A percentile compares a stretch with the other conserved stretches of the same genome.
Conservation (phyloP, 2,888 invertebrate genomes). For the Polydrusus tereticollis region DNA sequence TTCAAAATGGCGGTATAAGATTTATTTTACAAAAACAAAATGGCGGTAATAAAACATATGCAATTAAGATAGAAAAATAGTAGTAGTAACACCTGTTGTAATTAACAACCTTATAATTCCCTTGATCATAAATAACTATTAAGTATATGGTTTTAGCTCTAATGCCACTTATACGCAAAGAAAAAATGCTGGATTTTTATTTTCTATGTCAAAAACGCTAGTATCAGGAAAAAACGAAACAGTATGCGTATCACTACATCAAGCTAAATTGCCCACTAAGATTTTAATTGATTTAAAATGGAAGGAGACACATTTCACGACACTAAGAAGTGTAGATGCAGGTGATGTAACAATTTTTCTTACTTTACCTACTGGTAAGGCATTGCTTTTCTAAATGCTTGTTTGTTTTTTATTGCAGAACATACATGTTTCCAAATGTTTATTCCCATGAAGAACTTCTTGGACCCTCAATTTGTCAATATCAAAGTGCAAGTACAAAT, state of each 20-base stretch:
- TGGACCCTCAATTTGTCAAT: conserved; percentile 59
- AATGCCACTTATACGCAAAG: not conserved
- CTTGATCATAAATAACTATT: no score
- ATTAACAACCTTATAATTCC: no score
- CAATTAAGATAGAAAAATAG: no score
- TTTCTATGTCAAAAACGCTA: conserved; percentile 62
- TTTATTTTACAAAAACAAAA: no score
- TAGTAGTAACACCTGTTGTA: no score
- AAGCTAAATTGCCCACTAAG: conserved; percentile 56
- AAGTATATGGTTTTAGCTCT: conserved; percentile 9
- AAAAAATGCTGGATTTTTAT: conserved; percentile 57
- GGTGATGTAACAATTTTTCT: conserved; percentile 54
- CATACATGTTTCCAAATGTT: conserved; percentile 62
- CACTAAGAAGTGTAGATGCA: conserved; percentile 58
- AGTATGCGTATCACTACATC: conserved; percentile 62
- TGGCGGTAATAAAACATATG: no score
- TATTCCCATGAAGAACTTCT: conserved; percentile 55
- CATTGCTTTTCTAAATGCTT: no score
- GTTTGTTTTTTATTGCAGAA: conserved; percentile 55
- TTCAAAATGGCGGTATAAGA: no score
- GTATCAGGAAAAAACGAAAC: conserved; percentile 62
- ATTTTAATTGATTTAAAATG: conserved; percentile 62
- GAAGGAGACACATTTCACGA: conserved; percentile 59
- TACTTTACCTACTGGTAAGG: not conserved
- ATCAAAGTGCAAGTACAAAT: conserved; percentile 60